phyloP scores from a whole-genome alignment of 2,888 invertebrate genomes.

The Cinara cedri region DNA sequence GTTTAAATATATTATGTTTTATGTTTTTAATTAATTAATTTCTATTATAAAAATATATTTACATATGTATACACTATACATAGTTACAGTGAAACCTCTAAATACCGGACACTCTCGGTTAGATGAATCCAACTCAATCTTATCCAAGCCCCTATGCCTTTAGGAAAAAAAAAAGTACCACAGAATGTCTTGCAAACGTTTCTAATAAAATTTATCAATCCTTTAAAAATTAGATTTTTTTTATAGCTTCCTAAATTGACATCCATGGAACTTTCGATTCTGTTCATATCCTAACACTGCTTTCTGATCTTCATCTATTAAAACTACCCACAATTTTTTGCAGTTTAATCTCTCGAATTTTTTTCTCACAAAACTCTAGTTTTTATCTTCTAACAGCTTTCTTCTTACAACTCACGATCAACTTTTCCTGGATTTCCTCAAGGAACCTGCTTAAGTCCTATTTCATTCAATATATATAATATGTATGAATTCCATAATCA shows the following conservation, averaged over 20 bases:
- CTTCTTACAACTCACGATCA: not conserved
- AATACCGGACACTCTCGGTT: no score
- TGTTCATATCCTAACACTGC: not conserved
- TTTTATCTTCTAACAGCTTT: not conserved
- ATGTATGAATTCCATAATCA: slow-evolving; percentile 14
- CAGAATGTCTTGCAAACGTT: not conserved
- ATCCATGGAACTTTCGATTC: not conserved
- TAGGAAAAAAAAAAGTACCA: not conserved
- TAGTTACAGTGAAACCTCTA: no score
- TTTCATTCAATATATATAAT: slow-evolving; percentile 1
- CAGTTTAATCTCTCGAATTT: not conserved
- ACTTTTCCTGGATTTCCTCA: not conserved
- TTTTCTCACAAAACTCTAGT: no score
- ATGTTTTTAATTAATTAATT: no score
- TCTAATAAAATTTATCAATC: slow-evolving; percentile 6
- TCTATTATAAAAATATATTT: no score
- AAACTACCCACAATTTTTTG: not conserved
- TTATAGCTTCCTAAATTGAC: not conserved
- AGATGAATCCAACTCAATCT: not conserved
- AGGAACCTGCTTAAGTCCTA: not conserved
- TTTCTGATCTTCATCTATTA: not conserved
- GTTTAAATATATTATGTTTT: no score
- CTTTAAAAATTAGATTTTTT: not conserved
- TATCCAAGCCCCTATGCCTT: not conserved
- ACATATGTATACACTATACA: no score